A percentile compares a stretch with the other conserved stretches of the same genome.
phyloP scores from a whole-genome alignment of 1,140 invertebrate species.

The Drosophila gunungcola region DNA sequence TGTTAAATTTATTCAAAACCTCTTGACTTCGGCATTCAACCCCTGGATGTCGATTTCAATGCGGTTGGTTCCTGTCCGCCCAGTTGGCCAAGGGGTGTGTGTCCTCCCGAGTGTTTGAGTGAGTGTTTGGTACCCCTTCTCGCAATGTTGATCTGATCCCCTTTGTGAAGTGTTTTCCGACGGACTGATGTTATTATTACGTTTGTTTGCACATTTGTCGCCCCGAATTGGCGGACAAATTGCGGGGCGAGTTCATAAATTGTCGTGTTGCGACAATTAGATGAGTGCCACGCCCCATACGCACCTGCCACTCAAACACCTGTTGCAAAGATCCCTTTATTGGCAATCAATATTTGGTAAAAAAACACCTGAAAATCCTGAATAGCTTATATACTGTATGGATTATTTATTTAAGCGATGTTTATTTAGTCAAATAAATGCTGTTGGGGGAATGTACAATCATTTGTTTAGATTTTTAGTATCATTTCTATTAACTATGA shows the following conservation, averaged over 20 bases:
- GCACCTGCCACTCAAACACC: constrained; percentile 49
- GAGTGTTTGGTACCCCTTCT: constrained; percentile 22
- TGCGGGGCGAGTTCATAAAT: constrained; percentile 69
- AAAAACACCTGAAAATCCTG: no score
- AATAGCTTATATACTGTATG: no score
- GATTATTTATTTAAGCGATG: no score
- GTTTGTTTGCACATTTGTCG: constrained; percentile 81
- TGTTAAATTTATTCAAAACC: constrained; percentile 82
- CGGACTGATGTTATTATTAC: constrained; percentile 76
- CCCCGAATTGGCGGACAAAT: constrained; percentile 63
- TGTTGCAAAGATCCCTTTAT: constrained; percentile 18
- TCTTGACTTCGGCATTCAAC: constrained; percentile 67
- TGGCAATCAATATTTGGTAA: not conserved
- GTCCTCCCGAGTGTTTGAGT: constrained; percentile 54
- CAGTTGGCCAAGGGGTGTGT: constrained; percentile 69
- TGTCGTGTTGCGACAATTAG: constrained; percentile 61
- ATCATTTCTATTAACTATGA: no score
- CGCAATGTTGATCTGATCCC: constrained; percentile 60
- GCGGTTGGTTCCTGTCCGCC: constrained; percentile 42
- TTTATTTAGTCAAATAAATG: no score
- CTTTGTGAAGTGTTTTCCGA: constrained; percentile 57
- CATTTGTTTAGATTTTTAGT: no score
- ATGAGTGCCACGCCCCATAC: constrained; percentile 62
- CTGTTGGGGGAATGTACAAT: no score
- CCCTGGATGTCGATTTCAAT: constrained; percentile 37